Evolutionary conservation across 2,113 vertebrate genomes (phyloP).

Genomic region (Pseudolaguvia tuberculata): DNA sequence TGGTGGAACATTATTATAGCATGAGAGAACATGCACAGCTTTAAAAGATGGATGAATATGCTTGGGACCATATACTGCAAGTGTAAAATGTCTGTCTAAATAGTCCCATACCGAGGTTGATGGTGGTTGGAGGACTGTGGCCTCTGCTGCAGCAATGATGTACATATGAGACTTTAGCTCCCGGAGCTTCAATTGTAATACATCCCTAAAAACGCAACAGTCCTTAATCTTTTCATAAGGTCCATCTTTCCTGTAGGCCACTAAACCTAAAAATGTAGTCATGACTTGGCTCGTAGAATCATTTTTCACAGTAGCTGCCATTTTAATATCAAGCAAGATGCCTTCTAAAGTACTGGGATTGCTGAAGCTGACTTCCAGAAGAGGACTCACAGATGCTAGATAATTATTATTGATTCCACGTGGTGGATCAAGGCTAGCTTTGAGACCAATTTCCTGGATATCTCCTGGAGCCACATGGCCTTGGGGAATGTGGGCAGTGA

Average conservation of each 20-base stretch:
- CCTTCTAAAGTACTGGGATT: conserved; percentile 77
- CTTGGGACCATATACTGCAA: conserved; percentile 90
- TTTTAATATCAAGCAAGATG: conserved; percentile 82
- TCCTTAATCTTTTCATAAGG: conserved; percentile 80
- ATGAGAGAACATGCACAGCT: conserved; percentile 76
- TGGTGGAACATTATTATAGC: conserved; percentile 80
- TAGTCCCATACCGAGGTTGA: conserved; percentile 75
- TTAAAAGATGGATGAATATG: conserved; percentile 91
- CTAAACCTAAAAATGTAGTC: conserved; percentile 78
- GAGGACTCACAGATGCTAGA: conserved; percentile 83
- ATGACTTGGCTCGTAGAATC: conserved; percentile 87
- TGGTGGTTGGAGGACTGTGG: conserved; percentile 71
- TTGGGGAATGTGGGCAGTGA: conserved; percentile 79
- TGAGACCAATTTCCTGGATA: conserved; percentile 82
- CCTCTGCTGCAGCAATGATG: conserved; percentile 74
- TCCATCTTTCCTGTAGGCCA: conserved; percentile 77
- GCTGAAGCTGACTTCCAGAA: conserved; percentile 82
- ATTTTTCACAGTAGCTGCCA: conserved; percentile 79
- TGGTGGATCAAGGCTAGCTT: conserved; percentile 83
- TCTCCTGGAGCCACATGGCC: conserved; percentile 82
- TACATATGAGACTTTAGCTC: conserved; percentile 80
- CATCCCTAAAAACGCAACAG: conserved; percentile 79
- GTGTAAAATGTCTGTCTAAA: conserved; percentile 74
- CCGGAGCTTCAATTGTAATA: conserved; percentile 80
- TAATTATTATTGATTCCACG: conserved; percentile 79